Evolutionary conservation across 2,888 invertebrate genomes (phyloP), one percentile per base, ranked within the genome.

Genomic region (Microctonus hyperodae): DNA sequence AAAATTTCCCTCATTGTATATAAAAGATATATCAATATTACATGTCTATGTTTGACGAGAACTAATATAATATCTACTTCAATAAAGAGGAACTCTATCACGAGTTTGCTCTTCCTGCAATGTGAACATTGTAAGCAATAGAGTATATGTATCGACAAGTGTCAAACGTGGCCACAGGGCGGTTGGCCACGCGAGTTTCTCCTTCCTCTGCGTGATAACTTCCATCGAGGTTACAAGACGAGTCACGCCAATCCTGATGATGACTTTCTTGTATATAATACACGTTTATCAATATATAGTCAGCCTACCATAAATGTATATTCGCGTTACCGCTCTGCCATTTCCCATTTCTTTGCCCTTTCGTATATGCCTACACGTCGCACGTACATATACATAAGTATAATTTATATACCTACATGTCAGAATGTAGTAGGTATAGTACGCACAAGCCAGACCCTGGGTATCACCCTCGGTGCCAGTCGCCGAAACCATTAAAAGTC

Each of bases 391-490:
- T 5, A 28, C 28, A 28, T 28, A 28, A 7, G 7, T 28, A 28
- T 7, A 28, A n/a, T n/a, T n/a, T 28, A 28, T 28, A 28, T 7
- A 28, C 23, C 33, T 16, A 48, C 25, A 53, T 60, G 64, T 57
- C 55, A 25, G 60, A 55, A 51, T 20, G 61, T 25, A 57, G 28
- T n/a, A 31, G 28, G n/a, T 40, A 58, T 40, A 28, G 44, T 59
- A 59, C 44, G 59, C 31, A 51, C 55, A 57, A 40, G 35, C 70
- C 71, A 72, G 73, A 74, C 73, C 72, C 68, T 69, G 66, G 70
- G 80, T 81, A 79, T 80, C 80, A 80, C 79, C 78, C 79, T 79
- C 78, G 79, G 81, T 83, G 79, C 82, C 83, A 83, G 81, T 78
- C 81, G 73, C 81, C 79, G 74, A 72, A 76, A 75, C 75, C 75